Base-by-base conservation (phyloP, 2,888 invertebrate species). In the Sussaba pulchella region DNA sequence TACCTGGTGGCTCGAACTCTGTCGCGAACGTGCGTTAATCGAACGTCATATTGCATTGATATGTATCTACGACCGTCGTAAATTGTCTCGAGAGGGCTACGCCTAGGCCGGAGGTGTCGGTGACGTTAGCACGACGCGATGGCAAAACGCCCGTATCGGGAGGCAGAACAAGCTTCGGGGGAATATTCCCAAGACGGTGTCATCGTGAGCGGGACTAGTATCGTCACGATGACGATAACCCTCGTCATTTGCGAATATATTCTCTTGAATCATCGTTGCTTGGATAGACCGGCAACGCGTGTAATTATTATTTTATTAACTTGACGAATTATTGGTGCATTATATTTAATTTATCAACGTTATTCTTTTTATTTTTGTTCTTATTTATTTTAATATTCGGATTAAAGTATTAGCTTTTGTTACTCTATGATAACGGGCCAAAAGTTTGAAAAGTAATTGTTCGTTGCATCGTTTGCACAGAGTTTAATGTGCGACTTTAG, bases 41-140 rank as follows among this genome's bases (percentile, higher is more conserved):
- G 43, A 43, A 31, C 45, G 70, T 70, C 70, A 57, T 57, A 57
- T 70, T 59, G 50, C 70, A 74, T 64, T 66, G 70, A 79, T 61
- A 71, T 64, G 54, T 74, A n/a, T 54, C 69, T 64, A 41, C 43
- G 26, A n/a, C 45, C 41, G 17, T 41, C 36, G 75, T 74, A 79
- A 74, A 79, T 71, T 71, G 79, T 79, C 75, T 70, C 79, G 41
- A 79, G 70, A 64, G 70, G n/a, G 59, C 26, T 59, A 70, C 73
- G 52, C 45, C 74, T 64, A 45, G 41, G 47, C 6, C 31, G 31
- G 50, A 59, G 75, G 64, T 66, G 77, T 77, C 63, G 64, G 64
- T 66, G 75, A 69, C 70, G 75, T 69, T 57, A 24, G 59, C 57
- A 59, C 52, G 75, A 57, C 66, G 59, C 66, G 41, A 45, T 52